Evolutionary conservation across 1,140 invertebrate species (phyloP).

Genomic region (Bacillus rossius): DNA sequence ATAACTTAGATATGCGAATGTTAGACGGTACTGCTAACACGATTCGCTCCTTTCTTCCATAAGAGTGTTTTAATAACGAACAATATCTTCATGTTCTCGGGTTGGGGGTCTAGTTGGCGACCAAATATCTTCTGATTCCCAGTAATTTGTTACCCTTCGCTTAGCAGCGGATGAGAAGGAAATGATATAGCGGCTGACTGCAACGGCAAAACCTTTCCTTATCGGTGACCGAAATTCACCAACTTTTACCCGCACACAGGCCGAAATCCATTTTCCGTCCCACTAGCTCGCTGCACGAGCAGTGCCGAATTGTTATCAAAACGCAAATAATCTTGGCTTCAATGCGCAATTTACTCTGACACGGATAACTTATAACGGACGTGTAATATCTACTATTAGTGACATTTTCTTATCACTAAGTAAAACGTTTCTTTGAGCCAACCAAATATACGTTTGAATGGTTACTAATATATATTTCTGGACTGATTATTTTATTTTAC

Average conservation of each 20-base stretch:
- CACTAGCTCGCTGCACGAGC: background rate
- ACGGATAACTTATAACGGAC: too few relatives aligned
- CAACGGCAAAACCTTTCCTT: constrained; percentile 2
- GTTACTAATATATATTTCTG: too few relatives aligned
- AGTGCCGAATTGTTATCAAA: too few relatives aligned
- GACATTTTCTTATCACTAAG: too few relatives aligned
- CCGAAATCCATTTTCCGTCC: constrained; percentile 7
- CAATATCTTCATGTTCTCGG: background rate
- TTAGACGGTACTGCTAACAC: background rate
- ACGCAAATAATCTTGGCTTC: too few relatives aligned
- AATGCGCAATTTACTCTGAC: too few relatives aligned
- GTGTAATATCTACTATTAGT: too few relatives aligned
- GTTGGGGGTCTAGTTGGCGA: background rate
- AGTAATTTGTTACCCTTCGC: constrained; percentile 16
- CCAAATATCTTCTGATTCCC: constrained; percentile 4
- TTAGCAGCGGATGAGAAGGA: constrained; percentile 14
- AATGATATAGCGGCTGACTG: constrained; percentile 12
- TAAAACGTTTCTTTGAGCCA: too few relatives aligned
- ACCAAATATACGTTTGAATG: too few relatives aligned
- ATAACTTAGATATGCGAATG: too few relatives aligned
- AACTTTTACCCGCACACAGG: background rate
- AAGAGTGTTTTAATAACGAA: background rate
- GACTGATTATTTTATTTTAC: too few relatives aligned
- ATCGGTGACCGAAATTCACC: constrained; percentile 5
- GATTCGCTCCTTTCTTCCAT: background rate